Percentiles rank a stretch among this genome's conserved stretches.
Evolutionary conservation across 2,888 invertebrate genomes (phyloP).

Genomic region (Limnephilus lunatus): DNA sequence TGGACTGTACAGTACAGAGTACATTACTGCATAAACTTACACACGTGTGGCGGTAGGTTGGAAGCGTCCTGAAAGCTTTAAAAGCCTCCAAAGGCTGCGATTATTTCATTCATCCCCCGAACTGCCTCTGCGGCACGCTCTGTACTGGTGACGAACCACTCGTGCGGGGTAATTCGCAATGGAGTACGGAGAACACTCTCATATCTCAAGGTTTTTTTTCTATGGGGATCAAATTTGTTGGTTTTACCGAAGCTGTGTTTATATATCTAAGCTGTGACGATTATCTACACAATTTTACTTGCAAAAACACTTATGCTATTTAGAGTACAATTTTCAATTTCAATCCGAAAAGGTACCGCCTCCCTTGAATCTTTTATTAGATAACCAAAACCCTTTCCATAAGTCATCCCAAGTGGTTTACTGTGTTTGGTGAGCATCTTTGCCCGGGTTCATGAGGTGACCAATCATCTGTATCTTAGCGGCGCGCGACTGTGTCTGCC

Average conservation of each 20-base stretch:
- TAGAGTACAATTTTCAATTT: no score
- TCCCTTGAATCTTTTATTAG: no score
- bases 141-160: not conserved
- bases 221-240: not conserved
- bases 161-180: not conserved
- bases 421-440: no score
- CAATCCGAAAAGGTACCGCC: no score
- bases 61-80: not conserved
- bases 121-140: not conserved
- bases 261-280: no score
- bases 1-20: not conserved
- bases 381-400: no score
- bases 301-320: no score
- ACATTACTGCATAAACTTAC: not conserved
- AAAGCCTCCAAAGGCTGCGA: not conserved
- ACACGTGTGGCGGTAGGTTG: not conserved
- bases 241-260: not conserved
- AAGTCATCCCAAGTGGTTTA: no score
- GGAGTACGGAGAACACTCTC: not conserved
- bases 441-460: no score
- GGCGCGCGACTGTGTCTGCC: no score
- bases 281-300: no score
- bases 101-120: not conserved
- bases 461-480: no score
- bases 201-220: not conserved